phyloP scores from a whole-genome alignment of 2,113 vertebrate species.

The Scortum barcoo region DNA sequence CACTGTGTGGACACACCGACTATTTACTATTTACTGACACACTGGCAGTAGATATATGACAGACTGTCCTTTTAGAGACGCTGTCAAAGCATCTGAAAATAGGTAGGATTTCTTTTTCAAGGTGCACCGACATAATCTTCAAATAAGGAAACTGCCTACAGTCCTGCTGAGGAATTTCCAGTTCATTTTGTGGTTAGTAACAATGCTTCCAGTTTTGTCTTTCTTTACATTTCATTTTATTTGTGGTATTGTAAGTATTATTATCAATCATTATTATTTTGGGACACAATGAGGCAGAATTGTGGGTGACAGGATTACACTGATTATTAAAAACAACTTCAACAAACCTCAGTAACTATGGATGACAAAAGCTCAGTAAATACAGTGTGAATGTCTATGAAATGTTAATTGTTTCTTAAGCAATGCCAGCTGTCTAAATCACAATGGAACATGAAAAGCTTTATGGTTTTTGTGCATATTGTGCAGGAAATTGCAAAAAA shows the following conservation, averaged over 20 bases:
- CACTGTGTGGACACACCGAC: background rate
- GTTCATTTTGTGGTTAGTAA: constrained; percentile 10
- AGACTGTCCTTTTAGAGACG: background rate
- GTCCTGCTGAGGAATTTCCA: background rate
- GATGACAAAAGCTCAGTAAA: background rate
- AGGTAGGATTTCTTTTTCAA: background rate
- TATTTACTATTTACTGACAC: background rate
- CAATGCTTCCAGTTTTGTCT: background rate
- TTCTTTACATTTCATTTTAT: background rate
- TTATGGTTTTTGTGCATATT: too few species aligned
- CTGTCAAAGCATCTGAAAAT: background rate
- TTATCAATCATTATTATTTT: too few species aligned
- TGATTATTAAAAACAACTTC: background rate
- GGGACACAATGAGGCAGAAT: background rate
- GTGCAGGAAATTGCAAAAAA: background rate
- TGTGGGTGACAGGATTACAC: background rate
- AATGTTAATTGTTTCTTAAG: background rate
- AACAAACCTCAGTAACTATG: background rate
- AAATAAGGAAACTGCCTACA: constrained; percentile 29
- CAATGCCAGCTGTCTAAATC: background rate
- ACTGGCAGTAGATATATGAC: background rate
- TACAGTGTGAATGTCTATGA: background rate
- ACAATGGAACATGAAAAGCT: background rate
- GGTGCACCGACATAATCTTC: accelerated
- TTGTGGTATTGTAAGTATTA: background rate